Conservation (phyloP, 2,888 invertebrate genomes). For the Patella depressa region DNA sequence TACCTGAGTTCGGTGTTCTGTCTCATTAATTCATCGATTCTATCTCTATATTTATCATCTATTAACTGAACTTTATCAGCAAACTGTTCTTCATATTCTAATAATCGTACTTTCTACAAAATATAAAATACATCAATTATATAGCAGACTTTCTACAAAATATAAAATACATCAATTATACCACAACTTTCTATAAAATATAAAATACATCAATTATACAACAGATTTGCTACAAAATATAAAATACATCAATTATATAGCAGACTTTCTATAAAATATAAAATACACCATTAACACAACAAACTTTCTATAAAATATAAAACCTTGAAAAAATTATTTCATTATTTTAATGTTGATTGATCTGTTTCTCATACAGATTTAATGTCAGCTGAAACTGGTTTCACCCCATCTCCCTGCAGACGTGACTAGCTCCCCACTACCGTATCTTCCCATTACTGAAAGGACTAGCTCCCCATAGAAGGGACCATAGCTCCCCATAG, state of each 20-base stretch:
- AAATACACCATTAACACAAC: conserved; percentile 58
- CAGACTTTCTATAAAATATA: too few relatives aligned
- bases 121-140: background rate
- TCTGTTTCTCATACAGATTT: too few relatives aligned
- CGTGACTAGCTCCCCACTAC: too few relatives aligned
- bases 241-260: background rate
- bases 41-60: conserved; percentile 64
- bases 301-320: conserved; percentile 58
- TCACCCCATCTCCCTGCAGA: too few relatives aligned
- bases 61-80: conserved; percentile 64
- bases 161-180: conserved; percentile 52
- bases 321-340: too few relatives aligned
- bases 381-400: too few relatives aligned
- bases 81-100: conserved; percentile 66
- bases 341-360: too few relatives aligned
- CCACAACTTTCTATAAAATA: conserved; percentile 3
- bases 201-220: background rate
- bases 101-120: conserved; percentile 63
- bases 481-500: too few relatives aligned
- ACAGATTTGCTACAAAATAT: background rate
- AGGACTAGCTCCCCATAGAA: too few relatives aligned
- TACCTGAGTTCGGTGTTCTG: conserved; percentile 68
- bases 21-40: conserved; percentile 63
- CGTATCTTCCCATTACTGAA: too few relatives aligned
- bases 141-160: too few relatives aligned